Conservation (phyloP, 2,888 invertebrate species). For the Apamea anceps region DNA sequence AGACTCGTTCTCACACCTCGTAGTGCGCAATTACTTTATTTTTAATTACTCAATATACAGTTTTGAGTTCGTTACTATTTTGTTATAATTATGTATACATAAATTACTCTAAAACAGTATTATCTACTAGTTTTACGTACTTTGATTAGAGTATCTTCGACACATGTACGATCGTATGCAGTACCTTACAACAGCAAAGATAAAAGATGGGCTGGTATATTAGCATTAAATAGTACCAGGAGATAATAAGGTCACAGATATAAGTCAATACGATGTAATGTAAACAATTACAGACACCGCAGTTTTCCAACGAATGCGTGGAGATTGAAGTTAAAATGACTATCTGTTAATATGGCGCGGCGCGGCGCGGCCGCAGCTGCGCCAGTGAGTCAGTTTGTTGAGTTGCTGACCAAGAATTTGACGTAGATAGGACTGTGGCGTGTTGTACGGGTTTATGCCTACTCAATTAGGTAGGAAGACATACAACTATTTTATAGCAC, state of each 20-base stretch:
- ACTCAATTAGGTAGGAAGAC: background rate
- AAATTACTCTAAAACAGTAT: background rate
- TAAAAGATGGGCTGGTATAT: slow-evolving; percentile 25
- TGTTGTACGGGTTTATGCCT: slow-evolving; percentile 25
- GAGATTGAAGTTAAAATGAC: slow-evolving; percentile 72
- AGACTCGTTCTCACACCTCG: too few species aligned
- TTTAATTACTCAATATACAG: too few species aligned
- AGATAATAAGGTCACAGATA: slow-evolving; percentile 52
- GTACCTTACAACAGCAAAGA: background rate
- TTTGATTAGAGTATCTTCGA: background rate
- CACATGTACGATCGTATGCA: background rate
- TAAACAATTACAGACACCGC: slow-evolving; percentile 61
- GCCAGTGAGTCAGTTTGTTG: slow-evolving; percentile 65
- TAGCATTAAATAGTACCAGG: slow-evolving; percentile 56
- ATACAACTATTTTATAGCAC: background rate
- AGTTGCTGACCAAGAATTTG: slow-evolving; percentile 34
- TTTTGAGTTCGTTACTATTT: too few species aligned
- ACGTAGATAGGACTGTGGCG: slow-evolving; percentile 14
- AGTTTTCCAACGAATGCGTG: slow-evolving; percentile 66
- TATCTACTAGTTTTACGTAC: slow-evolving; percentile 4
- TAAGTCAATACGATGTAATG: slow-evolving; percentile 57
- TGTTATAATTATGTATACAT: too few species aligned
- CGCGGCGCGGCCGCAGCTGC: slow-evolving; percentile 68
- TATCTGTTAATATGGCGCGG: slow-evolving; percentile 68
- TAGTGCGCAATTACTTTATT: too few species aligned